Conservation (phyloP, 2,113 vertebrate genomes). For the Trogon surrucura region DNA sequence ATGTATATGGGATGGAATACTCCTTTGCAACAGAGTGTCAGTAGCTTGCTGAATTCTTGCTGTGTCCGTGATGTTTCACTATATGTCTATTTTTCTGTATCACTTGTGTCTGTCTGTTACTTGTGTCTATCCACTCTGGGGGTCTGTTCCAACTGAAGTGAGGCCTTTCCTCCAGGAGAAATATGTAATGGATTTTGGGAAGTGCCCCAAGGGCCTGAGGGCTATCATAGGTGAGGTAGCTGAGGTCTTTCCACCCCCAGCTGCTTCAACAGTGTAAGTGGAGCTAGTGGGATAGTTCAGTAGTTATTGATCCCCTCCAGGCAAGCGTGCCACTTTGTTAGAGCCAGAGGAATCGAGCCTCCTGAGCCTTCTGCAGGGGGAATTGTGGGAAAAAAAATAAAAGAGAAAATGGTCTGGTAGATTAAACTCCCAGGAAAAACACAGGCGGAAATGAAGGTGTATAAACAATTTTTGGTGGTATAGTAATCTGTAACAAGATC, state of each 20-base stretch:
- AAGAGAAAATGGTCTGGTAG: not conserved
- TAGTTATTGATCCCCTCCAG: slow-evolving; percentile 4
- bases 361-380: not conserved
- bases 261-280: not conserved
- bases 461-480: not conserved
- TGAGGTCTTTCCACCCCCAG: not conserved
- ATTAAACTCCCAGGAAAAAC: not conserved
- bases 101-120: too few species aligned
- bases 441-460: not conserved
- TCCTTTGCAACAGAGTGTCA: too few species aligned
- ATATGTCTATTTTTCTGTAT: too few species aligned
- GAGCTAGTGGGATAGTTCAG: not conserved
- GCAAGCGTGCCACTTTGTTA: not conserved
- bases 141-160: too few species aligned
- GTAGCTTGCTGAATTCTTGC: too few species aligned
- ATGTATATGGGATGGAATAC: too few species aligned
- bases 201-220: not conserved
- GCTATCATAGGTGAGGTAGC: too few species aligned
- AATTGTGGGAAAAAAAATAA: not conserved
- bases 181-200: accelerated
- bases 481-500: not conserved
- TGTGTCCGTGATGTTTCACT: too few species aligned
- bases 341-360: not conserved
- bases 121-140: accelerated
- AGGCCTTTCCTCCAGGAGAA: not conserved